Evolutionary conservation across 2,888 invertebrate genomes (phyloP), one percentile per base, ranked within the genome.

Genomic region (Branchellion lobata): DNA sequence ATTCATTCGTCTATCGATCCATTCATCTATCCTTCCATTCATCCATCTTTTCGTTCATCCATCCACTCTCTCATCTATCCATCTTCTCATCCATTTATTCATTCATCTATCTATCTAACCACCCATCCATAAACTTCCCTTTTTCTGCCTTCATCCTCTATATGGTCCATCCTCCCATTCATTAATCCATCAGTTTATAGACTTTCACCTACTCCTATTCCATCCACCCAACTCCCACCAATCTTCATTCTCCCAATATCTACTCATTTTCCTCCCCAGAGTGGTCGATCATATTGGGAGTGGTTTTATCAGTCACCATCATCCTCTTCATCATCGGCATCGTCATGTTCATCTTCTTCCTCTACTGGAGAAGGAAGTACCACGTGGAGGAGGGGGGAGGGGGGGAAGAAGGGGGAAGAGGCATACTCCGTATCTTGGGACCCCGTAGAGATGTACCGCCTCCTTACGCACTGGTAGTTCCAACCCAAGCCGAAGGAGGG

Each of bases 231-330:
- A n/a, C 65, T 14, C 8, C 69, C 8, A 5, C 14, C 31, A 21
- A 3, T 11, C 69, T 5, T n/a, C 5, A 8, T 57, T n/a, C 5
- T n/a, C 61, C 5, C 61, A 57, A 3, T 3, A 8, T 47, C 8
- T 47, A 8, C 8, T 18, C 8, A 47, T 18, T 11, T 14, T 11
- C 69, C 8, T 5, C 53, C 21, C 2, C 33, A 77, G 77, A 77
- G 36, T 77, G 77, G 77, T 77, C 77, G 33, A 77, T 77, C n/a
- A 65, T 77, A 29, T 29, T 77, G 65, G 77, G 77, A n/a, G 53
- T 77, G 31, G 61, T 77, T 8, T 33, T 77, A 11, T 61, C 77
- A 65, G 77, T 77, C 0, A 77, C 77, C 21, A 57, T 57, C 34
- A 57, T 53, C 65, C 77, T 77, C 31, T 33, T 77, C 53, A 57